Evolutionary conservation across 2,113 vertebrate species (phyloP).

Genomic region (Cyanocitta stelleri): DNA sequence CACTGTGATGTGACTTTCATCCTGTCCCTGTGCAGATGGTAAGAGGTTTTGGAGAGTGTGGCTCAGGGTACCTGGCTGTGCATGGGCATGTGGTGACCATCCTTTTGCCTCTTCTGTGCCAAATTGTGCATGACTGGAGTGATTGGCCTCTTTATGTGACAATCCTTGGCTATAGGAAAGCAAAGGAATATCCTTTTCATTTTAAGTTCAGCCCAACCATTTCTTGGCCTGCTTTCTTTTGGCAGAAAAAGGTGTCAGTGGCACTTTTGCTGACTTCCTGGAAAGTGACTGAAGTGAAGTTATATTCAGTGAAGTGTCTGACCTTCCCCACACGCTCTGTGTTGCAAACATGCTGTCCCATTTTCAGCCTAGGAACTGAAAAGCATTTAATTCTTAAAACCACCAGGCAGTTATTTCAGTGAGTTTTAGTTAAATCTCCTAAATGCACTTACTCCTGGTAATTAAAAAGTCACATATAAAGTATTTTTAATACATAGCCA

Average conservation of each 20-base stretch:
- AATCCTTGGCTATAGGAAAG: not conserved
- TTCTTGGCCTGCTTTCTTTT: not conserved
- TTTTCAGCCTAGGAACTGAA: not conserved
- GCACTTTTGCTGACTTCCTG: not conserved
- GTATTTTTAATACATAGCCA: not conserved
- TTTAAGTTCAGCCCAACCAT: not conserved
- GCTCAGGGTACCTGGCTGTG: not conserved
- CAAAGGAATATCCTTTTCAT: not conserved
- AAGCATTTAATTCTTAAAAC: not conserved
- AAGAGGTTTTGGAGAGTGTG: accelerated
- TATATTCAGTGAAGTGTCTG: not conserved
- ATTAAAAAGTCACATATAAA: not conserved
- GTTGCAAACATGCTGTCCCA: not conserved
- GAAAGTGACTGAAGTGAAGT: not conserved
- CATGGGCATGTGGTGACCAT: accelerated
- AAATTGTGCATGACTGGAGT: not conserved
- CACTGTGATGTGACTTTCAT: not conserved
- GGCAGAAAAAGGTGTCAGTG: not conserved
- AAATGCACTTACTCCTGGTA: not conserved
- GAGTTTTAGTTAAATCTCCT: not conserved
- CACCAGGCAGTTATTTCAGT: not conserved
- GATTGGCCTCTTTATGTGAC: not conserved
- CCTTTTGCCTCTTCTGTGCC: not conserved
- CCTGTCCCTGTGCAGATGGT: not conserved
- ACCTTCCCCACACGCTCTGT: not conserved